Evolutionary conservation across 2,113 vertebrate species (phyloP), one percentile per base, ranked within the genome.

Genomic region (Lota lota): DNA sequence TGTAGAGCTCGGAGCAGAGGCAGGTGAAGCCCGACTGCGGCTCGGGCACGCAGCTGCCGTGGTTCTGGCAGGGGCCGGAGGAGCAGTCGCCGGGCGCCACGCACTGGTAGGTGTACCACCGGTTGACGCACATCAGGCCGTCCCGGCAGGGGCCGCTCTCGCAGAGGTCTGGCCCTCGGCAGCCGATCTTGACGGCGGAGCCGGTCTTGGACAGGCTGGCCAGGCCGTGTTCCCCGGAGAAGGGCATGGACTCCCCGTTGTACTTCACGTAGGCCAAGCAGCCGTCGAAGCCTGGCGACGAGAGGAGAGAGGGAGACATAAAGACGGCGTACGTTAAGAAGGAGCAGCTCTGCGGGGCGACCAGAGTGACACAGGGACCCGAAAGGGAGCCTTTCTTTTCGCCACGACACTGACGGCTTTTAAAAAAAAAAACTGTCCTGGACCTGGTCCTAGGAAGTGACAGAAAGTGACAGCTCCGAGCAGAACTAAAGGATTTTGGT

Each of bases 121-220:
- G 95, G 83, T 98, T 96, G 72, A 99, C 85, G 54, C 97, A 99
- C 92, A 99, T 92, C 20, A 98, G 79, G 7, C 94, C 95, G 0
- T 95, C 95, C 94, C 93, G 93, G 85, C 97, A 99, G 0, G 97
- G 96, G 66, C 79, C 91, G 85, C 95, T 98, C 85, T 94, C 95
- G 0, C 97, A 99, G 33, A 99, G 81, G 73, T 96, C 88, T 1
- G 97, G 97, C 11, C 97, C 97, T 0, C 96, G 93, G 70, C 97
- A 99, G 79, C 97, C 97, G 0, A 94, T 91, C 87, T 95, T 95
- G 70, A 97, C 94, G 0, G 94, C 96, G 0, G 94, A 86, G 17
- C 96, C 93, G 0, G 94, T 94, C 75, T 88, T 94, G 6, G 93
- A 94, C 63, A 95, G 86, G 5, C 91, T 86, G 61, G 94, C 96